Evolutionary conservation across 2,888 invertebrate genomes (phyloP), one percentile per base, ranked within the genome.

Genomic region (Leptinotarsa juncta): DNA sequence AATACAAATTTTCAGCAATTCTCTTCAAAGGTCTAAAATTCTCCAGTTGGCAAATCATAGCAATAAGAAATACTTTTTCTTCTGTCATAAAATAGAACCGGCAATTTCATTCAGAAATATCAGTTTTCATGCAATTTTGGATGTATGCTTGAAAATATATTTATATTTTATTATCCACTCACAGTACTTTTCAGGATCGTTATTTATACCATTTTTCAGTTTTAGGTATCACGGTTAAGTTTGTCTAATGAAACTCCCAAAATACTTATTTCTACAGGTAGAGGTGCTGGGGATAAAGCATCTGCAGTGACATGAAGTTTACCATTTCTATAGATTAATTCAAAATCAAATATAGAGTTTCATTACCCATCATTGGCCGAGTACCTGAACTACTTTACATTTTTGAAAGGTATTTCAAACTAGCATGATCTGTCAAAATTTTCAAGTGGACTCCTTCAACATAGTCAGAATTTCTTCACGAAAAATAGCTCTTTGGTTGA

Each of bases 271-370:
- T 65, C 55, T 42, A 53, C 57, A n/a, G 55, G 16, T 5, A 7
- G 1, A 4, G 26, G 4, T 26, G 70, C 62, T 65, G 66, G 65
- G 23, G 71, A 71, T n/a, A 70, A 66, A 16, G 76, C 73, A 66
- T 70, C 73, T 50, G 76, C 71, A 20, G 75, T 65, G n/a, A 70
- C 20, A n/a, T 74, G n/a, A 20, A 70, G 42, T 18, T 60, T 71
- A 14, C 77, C 74, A 32, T 76, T 75, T 50, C 72, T 32, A 70
- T 74, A 77, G 50, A 76, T 48, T 3, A 79, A 23, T 32, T 76
- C 74, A 49, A 76, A 71, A 76, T 72, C 68, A 65, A 70, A 57
- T 23, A 57, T 20, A 57, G 3, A 26, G 20, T 20, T 23, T 57
- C 57, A 57, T 57, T 14, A 5, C 23, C 57, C 26, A 57, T 23